Evolutionary conservation across 2,888 invertebrate genomes (phyloP), one percentile per base, ranked within the genome.

Genomic region (Byasa hedistus): DNA sequence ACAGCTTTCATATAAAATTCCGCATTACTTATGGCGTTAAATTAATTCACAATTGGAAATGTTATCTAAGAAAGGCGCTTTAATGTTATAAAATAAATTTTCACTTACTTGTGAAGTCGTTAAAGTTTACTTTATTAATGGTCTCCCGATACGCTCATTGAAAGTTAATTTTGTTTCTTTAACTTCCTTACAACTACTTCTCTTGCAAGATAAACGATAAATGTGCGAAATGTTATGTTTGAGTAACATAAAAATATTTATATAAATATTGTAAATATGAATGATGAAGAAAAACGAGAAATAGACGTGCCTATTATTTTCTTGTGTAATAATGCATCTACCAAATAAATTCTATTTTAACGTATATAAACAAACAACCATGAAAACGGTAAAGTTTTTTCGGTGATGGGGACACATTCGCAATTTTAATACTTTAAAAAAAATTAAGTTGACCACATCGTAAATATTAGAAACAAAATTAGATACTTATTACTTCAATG

Each of bases 41-140:
- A 81, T 81, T 77, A 79, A 79, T 72, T 75, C 76, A 75, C 76
- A 83, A 84, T 77, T 75, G 75, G 69, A 79, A 75, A 69, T 75
- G 69, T 77, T 76, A 80, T 74, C 77, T 71, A 75, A 75, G 75
- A 76, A 66, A 56, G 55, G 32, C 48, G 73, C 75, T 79, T 82
- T 85, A 83, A 81, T 79, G 75, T 78, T 73, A 73, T 75, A 80
- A 86, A 86, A 85, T 87, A 84, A 89, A 87, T 89, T 87, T 86
- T 82, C 79, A 81, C 82, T 81, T 81, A 87, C 82, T 88, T 89
- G 87, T 87, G 79, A 89, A 86, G 80, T 84, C 86, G 88, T 89
- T 83, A 89, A 88, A 80, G 79, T 80, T 75, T 70, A 69, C 62
- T 69, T 69, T 73, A 79, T 80, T 87, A 83, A 91, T 81, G 81